Percentiles rank a stretch among this genome's conserved stretches.
These are phyloP conservation scores for Geococcyx californianus DNA, from an alignment of 2,113 vertebrate species.

Conservation along the genomic window DNA sequence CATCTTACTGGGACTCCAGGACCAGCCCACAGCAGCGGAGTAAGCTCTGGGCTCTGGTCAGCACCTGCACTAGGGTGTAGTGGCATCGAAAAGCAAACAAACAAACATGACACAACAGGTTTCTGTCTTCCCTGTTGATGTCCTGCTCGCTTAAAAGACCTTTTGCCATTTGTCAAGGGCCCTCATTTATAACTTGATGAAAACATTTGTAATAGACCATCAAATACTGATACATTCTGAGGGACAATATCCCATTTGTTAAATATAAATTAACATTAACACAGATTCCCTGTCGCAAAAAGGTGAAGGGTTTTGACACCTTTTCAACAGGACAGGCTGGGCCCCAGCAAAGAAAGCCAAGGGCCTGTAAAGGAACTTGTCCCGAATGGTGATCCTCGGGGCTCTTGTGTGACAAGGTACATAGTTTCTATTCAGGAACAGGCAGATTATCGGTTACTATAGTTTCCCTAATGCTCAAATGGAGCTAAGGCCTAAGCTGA, in stretches of 20 bases:
- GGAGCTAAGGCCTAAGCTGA: slow-evolving; percentile 95
- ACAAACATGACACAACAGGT: not conserved
- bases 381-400: slow-evolving; percentile 87
- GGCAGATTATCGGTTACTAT: slow-evolving; percentile 99
- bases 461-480: slow-evolving; percentile 99
- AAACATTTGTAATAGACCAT: slow-evolving; percentile 85
- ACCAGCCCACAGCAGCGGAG: slow-evolving; percentile 60
- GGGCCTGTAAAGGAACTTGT: slow-evolving; percentile 92
- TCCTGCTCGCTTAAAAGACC: not conserved
- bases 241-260: slow-evolving; percentile 85
- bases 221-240: slow-evolving; percentile 82
- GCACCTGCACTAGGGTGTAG: slow-evolving; percentile 47
- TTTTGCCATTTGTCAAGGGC: slow-evolving; percentile 74
- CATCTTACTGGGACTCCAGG: slow-evolving; percentile 53
- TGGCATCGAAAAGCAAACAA: not conserved
- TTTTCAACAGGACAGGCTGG: slow-evolving; percentile 85
- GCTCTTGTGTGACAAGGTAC: slow-evolving; percentile 99
- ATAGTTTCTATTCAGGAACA: slow-evolving; percentile 98
- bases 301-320: slow-evolving; percentile 80
- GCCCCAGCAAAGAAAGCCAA: slow-evolving; percentile 85
- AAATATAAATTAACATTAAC: slow-evolving; percentile 89
- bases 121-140: not conserved
- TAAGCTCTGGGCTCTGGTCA: not conserved
- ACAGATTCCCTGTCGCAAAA: slow-evolving; percentile 74
- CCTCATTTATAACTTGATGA: slow-evolving; percentile 80